Evolutionary conservation across 2,888 invertebrate species (phyloP).

Genomic region (Patella pellucida): DNA sequence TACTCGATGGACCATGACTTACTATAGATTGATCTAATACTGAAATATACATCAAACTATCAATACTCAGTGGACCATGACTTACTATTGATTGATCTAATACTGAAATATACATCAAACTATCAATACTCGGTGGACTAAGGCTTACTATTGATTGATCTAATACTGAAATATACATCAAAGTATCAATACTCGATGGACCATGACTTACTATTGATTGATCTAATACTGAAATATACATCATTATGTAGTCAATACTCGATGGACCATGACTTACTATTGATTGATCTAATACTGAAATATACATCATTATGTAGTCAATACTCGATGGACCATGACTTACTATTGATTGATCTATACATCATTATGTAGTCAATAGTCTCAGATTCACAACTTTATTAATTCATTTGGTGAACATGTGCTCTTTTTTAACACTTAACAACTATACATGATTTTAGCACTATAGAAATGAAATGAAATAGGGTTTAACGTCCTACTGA

Average conservation of each 20-base stretch:
- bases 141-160: background rate
- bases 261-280: conserved; percentile 3
- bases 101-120: background rate
- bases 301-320: background rate
- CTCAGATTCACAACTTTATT: no score
- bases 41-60: no score
- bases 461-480: no score
- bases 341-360: background rate
- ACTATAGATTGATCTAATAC: conserved; percentile 4
- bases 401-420: no score
- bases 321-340: background rate
- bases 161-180: background rate
- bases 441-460: no score
- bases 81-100: background rate
- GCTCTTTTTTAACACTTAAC: no score
- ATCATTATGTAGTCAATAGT: no score
- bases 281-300: background rate
- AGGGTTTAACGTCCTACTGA: no score
- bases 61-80: background rate
- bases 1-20: background rate
- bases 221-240: background rate
- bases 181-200: background rate
- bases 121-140: background rate
- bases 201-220: background rate
- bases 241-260: no score